Evolutionary conservation across 2,888 invertebrate genomes (phyloP).

Genomic region (Anthophora plumipes): DNA sequence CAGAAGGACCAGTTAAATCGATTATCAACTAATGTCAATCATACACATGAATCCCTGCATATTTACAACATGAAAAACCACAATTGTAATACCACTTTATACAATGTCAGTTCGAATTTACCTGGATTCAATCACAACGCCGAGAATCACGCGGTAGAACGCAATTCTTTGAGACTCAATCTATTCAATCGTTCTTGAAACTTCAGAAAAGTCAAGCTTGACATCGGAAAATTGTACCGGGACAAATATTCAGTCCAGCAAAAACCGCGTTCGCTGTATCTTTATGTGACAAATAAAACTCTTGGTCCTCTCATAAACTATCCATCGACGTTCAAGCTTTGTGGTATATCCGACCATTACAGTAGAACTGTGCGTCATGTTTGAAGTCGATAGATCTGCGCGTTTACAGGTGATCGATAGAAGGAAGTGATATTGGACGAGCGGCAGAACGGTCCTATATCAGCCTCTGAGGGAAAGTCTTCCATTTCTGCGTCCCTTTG

Average conservation of each 20-base stretch:
- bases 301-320: background rate
- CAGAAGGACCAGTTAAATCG: too few species aligned
- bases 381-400: constrained; percentile 15
- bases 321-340: constrained; percentile 9
- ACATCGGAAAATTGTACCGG: background rate
- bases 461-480: constrained; percentile 14
- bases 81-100: background rate
- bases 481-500: constrained; percentile 36
- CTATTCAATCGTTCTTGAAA: background rate
- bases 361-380: background rate
- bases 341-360: constrained; percentile 14
- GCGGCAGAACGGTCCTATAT: background rate
- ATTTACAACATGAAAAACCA: background rate
- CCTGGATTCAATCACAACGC: background rate
- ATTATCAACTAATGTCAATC: too few species aligned
- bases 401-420: constrained; percentile 42
- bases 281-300: constrained; percentile 1
- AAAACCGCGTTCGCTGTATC: background rate
- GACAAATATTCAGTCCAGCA: background rate
- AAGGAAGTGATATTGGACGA: constrained; percentile 26
- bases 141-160: background rate
- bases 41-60: too few species aligned
- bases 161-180: background rate
- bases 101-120: too few species aligned
- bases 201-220: background rate